Base-by-base conservation (phyloP, 1,140 invertebrate species). In the Lordiphosa stackelbergi region DNA sequence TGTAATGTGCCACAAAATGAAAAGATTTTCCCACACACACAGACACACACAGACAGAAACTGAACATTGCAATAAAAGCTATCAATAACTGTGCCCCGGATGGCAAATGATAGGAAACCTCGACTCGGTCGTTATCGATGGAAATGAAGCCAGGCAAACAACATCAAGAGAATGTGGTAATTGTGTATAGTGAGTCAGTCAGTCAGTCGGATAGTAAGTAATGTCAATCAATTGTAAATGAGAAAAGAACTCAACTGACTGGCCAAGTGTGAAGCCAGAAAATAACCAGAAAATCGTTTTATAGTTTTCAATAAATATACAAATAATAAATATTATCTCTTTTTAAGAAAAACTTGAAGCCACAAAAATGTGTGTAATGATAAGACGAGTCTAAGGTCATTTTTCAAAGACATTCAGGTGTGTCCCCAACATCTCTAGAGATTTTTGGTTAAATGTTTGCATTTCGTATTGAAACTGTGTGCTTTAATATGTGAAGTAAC, bases 1-100 rank as follows among this genome's bases (percentile, higher is more conserved):
- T 38, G 38, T 59, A 81, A 79, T 79, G 75, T 58, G 66, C 57
- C 62, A 58, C 71, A 41, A 79, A 81, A 79, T 81, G 66, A 71
- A 81, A 63, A 59, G 62, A 75, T 60, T 40, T 45, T n/a, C 51
- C 35, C 19, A n/a, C 47, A 43, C 28, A 58, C 37, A 24, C 12
- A 36, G 22, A 53, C 11, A 57, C 46, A 42, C 24, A 24, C 31
- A 36, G 9, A 36, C 28, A 16, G 49, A 57, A 43, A 36, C 41
- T 19, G 49, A 61, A 45, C 51, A 41, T 51, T 31, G 70, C 70
- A 63, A 73, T 69, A 79, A 62, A 62, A 62, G 45, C 59, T 52
- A 81, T 81, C 77, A 83, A 81, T 81, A 81, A 81, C 59, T 49
- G 31, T 28, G 58, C 49, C 68, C 59, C 53, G 43, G 41, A 64